Evolutionary conservation across 2,113 vertebrate species (phyloP), one percentile per base, ranked within the genome.

Genomic region (Gadus macrocephalus): DNA sequence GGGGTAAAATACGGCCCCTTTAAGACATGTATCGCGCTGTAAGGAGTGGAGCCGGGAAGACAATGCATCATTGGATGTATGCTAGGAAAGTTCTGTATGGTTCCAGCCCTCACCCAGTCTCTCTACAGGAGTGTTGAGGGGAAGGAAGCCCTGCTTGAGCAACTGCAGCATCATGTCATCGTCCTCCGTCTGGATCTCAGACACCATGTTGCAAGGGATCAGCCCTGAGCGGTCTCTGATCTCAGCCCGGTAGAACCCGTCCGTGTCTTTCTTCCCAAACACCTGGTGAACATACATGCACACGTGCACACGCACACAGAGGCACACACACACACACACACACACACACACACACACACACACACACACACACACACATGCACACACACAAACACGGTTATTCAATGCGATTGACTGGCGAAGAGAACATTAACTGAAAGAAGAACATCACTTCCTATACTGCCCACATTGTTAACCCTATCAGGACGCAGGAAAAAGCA

Each of bases 151-250:
- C 86, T 98, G 97, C 67, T 95, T 93, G 1, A 98, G 89, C 1
- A 99, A 95, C 89, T 98, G 96, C 9, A 93, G 95, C 93, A 95
- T 94, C 96, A 98, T 95, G 64, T 95, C 94, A 16, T 96, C 93
- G 4, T 98, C 96, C 15, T 98, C 96, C 0, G 96, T 94, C 76
- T 98, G 96, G 78, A 99, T 96, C 79, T 99, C 97, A 0, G 96
- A 98, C 62, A 99, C 96, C 97, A 99, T 99, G 76, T 99, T 99
- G 65, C 97, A 99, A 0, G 97, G 97, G 58, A 99, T 96, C 79
- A 98, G 94, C 73, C 97, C 97, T 4, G 89, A 83, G 53, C 96
- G 87, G 0, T 95, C 89, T 7, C 94, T 92, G 65, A 95, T 94
- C 81, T 98, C 92, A 4, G 96, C 96, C 4, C 94, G 93, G 85